Evolutionary conservation across 23 tunicate species (phyloP).

Genomic region (Clavelina lepadiformis): DNA sequence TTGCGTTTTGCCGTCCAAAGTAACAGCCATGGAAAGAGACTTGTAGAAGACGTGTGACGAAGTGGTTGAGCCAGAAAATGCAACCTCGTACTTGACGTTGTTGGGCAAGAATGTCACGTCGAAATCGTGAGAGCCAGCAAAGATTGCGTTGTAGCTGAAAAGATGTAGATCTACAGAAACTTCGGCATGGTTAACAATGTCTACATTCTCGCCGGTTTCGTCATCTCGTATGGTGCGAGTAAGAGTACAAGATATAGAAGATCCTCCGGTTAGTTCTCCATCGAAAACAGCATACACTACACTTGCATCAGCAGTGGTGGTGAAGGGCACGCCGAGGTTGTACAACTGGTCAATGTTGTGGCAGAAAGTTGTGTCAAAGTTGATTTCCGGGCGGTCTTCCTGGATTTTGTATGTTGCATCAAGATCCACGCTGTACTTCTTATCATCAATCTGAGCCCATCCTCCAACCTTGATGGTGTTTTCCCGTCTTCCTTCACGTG

Average conservation of each 20-base stretch:
- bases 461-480: background rate
- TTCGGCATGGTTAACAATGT: conserved; percentile 7
- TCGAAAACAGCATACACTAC: conserved; percentile 11
- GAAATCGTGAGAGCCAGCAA: conserved; percentile 39
- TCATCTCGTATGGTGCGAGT: conserved; percentile 12
- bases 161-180: conserved; percentile 8
- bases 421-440: background rate
- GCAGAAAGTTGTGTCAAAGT: background rate
- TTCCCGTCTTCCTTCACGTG: background rate
- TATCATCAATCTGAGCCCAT: conserved; percentile 17
- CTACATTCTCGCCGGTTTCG: conserved; percentile 14
- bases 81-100: conserved; percentile 30
- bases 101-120: conserved; percentile 20
- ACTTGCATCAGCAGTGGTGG: background rate
- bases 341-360: conserved; percentile 1
- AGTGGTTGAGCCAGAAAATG: conserved; percentile 12
- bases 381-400: background rate
- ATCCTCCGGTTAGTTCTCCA: conserved; percentile 5
- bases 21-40: conserved; percentile 22
- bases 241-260: conserved; percentile 4
- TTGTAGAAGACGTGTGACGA: conserved; percentile 14
- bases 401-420: background rate
- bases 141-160: conserved; percentile 16
- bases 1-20: conserved; percentile 28
- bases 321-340: background rate